Percentiles rank a stretch among this genome's conserved stretches.
Conservation (phyloP, 2,888 invertebrate species). For the Drosophila helvetica region DNA sequence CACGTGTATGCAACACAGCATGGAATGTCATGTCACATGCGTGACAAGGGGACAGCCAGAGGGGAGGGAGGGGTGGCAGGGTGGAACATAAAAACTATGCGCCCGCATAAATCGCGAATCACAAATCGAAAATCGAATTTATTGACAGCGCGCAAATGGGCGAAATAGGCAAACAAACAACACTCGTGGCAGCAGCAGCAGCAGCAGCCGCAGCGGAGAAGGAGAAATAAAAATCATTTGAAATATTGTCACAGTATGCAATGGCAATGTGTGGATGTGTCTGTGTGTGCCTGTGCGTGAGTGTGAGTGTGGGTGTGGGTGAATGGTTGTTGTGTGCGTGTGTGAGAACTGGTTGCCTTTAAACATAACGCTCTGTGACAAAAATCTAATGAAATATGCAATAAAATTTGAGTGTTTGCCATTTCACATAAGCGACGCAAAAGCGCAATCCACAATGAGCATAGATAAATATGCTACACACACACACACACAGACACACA, state of each 20-base stretch:
- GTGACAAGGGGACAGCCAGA: background rate
- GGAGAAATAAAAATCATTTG: conserved; percentile 62
- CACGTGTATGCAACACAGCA: conserved; percentile 35
- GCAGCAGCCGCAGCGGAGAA: background rate
- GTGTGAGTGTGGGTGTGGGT: no score
- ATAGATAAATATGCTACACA: conserved; percentile 42
- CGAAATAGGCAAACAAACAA: conserved; percentile 61
- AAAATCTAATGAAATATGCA: conserved; percentile 80
- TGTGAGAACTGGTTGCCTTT: conserved; percentile 49
- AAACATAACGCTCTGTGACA: conserved; percentile 61
- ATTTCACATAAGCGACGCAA: conserved; percentile 55
- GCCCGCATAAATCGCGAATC: conserved; percentile 60
- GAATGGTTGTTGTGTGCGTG: conserved; percentile 8
- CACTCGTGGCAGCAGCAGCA: conserved; percentile 16
- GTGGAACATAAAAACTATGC: conserved; percentile 48
- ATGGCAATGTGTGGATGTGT: conserved; percentile 9
- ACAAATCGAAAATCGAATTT: conserved; percentile 76
- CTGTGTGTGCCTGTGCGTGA: conserved; percentile 6
- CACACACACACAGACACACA: conserved; percentile 7
- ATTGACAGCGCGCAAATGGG: conserved; percentile 72
- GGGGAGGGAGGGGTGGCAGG: background rate
- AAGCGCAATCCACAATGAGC: conserved; percentile 54
- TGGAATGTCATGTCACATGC: conserved; percentile 45
- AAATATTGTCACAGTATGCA: conserved; percentile 65
- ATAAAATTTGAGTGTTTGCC: conserved; percentile 74